These are phyloP conservation scores for Chrysomela aeneicollis DNA, from an alignment of 2,888 invertebrate genomes.

Conservation along the genomic window DNA sequence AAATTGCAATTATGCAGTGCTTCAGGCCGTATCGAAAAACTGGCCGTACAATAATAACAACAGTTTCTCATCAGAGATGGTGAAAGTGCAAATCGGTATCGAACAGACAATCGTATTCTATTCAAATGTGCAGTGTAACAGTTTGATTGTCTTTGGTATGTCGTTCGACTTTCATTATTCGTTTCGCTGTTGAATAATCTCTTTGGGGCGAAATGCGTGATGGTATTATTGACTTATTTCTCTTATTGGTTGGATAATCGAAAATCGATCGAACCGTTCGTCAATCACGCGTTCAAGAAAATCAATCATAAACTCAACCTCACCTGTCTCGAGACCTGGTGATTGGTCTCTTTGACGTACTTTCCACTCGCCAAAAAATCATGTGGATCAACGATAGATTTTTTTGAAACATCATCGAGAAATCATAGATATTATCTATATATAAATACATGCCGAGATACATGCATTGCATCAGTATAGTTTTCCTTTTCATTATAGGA, in stretches of 20 bases:
- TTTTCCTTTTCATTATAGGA: no score
- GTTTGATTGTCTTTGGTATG: slow-evolving; percentile 33
- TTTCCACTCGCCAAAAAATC: no score
- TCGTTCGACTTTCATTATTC: slow-evolving; percentile 35
- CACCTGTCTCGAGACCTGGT: no score
- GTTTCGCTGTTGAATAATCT: slow-evolving; percentile 22
- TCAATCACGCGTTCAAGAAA: not conserved
- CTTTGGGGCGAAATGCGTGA: not conserved
- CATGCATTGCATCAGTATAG: no score
- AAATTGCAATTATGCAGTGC: slow-evolving; percentile 13
- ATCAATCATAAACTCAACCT: no score
- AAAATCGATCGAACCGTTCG: not conserved
- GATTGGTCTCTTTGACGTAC: no score
- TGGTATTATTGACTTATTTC: not conserved
- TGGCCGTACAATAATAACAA: slow-evolving; percentile 24
- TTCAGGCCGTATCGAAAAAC: slow-evolving; percentile 16
- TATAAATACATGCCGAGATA: no score
- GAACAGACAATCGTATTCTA: slow-evolving; percentile 37
- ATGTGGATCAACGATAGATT: no score
- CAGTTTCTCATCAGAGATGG: slow-evolving; percentile 35
- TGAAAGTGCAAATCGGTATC: slow-evolving; percentile 39
- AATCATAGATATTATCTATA: no score
- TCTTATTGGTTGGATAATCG: not conserved
- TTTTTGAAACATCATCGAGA: no score
- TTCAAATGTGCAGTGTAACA: slow-evolving; percentile 32